Evolutionary conservation across 2,797 vertebrate species (phyloP), one percentile per base, ranked within the genome.

Genomic region (Melopsittacus undulatus): DNA sequence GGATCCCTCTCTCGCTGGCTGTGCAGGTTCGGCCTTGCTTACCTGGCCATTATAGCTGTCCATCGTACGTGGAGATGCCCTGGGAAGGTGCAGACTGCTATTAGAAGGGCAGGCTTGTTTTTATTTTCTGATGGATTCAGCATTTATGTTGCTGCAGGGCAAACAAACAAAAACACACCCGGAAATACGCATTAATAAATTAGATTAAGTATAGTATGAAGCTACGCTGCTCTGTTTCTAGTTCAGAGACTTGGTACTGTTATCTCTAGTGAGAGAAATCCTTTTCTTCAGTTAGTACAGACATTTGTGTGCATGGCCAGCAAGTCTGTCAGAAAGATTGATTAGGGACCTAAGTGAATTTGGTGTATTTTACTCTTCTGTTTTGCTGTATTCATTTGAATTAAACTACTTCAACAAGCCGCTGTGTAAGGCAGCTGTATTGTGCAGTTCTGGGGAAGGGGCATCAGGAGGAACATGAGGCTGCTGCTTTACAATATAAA

Each of bases 41-140:
- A 1, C 30, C 24, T 29, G 54, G 32, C 29, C 54, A 7, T 34
- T 26, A 1, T 1, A 12, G 36, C 3, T 27, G 61, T 32, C 52
- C 43, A 1, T 29, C 4, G 6, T 13, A 5, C 30, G n/a, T 16
- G 15, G 14, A 24, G n/a, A 34, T 57, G 56, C 20, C 29, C 32
- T 34, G 27, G 32, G 10, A 0, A 10, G 32, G 82, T 62, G 49
- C 36, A 17, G 46, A 9, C 0, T 3, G 34, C 42, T 57, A 0
- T 1, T 15, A 5, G 23, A 27, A 43, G 54, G 56, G 61, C 68
- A 17, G 48, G 46, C 42, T n/a, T 38, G 51, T 38, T 48, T 57
- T 40, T 36, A 0, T 64, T 30, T 61, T 27, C 29, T 61, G 76
- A 3, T 30, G 56, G 23, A 13, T 42, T 68, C 80, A 15, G 80